Percentiles rank a stretch among this genome's conserved stretches.
Evolutionary conservation across 1,140 invertebrate genomes (phyloP).

Genomic region (Cydia pomonella): DNA sequence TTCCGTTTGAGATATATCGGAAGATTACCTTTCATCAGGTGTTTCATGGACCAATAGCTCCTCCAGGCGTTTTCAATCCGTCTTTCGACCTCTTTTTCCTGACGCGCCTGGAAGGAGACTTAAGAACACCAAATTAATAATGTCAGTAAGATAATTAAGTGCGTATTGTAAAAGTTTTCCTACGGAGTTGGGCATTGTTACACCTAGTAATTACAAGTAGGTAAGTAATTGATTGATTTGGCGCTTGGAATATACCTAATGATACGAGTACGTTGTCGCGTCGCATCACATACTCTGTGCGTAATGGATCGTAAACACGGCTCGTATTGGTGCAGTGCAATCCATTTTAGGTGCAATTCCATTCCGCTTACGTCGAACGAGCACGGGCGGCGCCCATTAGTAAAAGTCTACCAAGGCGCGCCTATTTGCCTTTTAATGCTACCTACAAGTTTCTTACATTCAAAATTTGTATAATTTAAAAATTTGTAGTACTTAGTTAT

Average conservation of each 20-base stretch:
- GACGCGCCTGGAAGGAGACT: too few species aligned
- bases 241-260: not conserved
- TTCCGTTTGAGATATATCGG: too few species aligned
- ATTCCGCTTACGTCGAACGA: constrained; percentile 36
- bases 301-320: constrained; percentile 58
- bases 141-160: too few species aligned
- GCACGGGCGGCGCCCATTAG: constrained; percentile 40
- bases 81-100: too few species aligned
- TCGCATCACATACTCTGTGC: not conserved
- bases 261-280: not conserved
- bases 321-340: constrained; percentile 48
- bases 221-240: not conserved
- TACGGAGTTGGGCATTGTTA: too few species aligned
- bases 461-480: not conserved
- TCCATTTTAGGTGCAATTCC: constrained; percentile 60
- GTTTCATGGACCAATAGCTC: too few species aligned
- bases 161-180: too few species aligned
- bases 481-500: too few species aligned
- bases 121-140: too few species aligned
- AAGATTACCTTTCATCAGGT: too few species aligned
- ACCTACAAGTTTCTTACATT: not conserved
- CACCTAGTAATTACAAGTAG: not conserved
- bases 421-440: constrained; percentile 55
- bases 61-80: too few species aligned
- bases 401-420: constrained; percentile 43